Percentiles rank a stretch among this genome's conserved stretches.
Conservation (phyloP, 1,140 invertebrate species). For the Schlechtendalia chinensis region DNA sequence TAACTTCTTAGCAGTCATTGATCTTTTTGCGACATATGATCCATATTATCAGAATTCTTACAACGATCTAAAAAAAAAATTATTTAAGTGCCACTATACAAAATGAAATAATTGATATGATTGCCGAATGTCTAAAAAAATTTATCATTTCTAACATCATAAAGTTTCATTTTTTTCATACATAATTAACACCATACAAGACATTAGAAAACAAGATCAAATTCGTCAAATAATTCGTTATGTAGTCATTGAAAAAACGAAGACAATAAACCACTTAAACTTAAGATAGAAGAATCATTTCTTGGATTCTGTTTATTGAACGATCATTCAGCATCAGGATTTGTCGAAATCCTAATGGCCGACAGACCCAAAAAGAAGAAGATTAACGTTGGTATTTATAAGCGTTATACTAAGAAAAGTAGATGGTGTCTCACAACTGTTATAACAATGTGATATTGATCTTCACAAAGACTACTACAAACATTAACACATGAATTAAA, state of each 20-base stretch:
- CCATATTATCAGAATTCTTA: slow-evolving; percentile 1
- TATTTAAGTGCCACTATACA: slow-evolving; percentile 38
- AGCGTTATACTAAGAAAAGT: no score
- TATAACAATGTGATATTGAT: no score
- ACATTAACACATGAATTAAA: no score
- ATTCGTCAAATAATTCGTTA: slow-evolving; percentile 23
- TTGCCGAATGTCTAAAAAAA: slow-evolving; percentile 18
- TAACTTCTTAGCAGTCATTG: slow-evolving; percentile 29
- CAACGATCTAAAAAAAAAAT: not conserved
- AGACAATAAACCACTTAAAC: slow-evolving; percentile 13
- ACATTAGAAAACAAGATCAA: slow-evolving; percentile 42
- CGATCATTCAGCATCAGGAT: slow-evolving; percentile 21
- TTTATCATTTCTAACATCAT: slow-evolving; percentile 38
- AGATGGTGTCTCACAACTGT: no score
- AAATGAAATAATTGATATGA: slow-evolving; percentile 44
- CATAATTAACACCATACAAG: slow-evolving; percentile 31
- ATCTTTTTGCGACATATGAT: no score
- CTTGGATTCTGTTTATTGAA: slow-evolving; percentile 29
- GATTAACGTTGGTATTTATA: no score
- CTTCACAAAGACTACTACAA: no score
- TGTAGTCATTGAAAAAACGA: slow-evolving; percentile 20
- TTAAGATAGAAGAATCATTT: slow-evolving; percentile 64
- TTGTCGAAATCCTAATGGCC: no score
- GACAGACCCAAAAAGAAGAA: no score
- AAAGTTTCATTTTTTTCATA: slow-evolving; percentile 45